Evolutionary conservation across 2,113 vertebrate species (phyloP).

Genomic region (Mastomys coucha): DNA sequence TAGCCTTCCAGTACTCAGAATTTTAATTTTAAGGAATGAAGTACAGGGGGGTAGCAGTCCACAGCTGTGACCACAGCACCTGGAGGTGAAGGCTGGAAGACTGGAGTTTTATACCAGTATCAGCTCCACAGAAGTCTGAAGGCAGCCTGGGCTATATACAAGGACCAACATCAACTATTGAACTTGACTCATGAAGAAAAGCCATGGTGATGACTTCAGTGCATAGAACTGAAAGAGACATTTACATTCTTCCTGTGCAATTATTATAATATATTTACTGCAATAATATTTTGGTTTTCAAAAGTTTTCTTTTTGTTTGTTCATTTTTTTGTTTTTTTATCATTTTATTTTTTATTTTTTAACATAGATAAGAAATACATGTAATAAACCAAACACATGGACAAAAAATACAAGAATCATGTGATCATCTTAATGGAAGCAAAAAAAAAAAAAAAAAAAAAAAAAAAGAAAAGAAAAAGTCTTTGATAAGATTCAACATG

Average conservation of each 20-base stretch:
- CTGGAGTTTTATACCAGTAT: neutral
- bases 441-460: too few species aligned
- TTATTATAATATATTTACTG: neutral
- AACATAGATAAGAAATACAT: too few species aligned
- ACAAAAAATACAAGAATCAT: too few species aligned
- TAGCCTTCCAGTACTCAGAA: too few species aligned
- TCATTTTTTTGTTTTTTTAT: too few species aligned
- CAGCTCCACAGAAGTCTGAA: neutral
- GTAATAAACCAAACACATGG: too few species aligned
- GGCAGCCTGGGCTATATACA: neutral
- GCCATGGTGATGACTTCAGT: neutral
- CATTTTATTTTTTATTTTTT: too few species aligned
- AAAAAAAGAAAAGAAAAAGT: too few species aligned
- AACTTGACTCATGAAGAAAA: neutral
- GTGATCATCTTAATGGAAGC: too few species aligned
- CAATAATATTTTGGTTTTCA: slow-evolving; percentile 13
- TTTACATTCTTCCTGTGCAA: neutral
- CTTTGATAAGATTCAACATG: too few species aligned
- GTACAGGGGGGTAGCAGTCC: rapidly evolving
- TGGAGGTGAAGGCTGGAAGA: neutral
- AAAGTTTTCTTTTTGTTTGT: neutral
- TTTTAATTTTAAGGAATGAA: neutral
- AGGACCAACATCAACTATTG: neutral
- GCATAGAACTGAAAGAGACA: neutral
- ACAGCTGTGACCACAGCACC: neutral